These are phyloP conservation scores for Cyphomyrus discorhynchus DNA, from an alignment of 2,113 vertebrate species.

Conservation along the genomic window DNA sequence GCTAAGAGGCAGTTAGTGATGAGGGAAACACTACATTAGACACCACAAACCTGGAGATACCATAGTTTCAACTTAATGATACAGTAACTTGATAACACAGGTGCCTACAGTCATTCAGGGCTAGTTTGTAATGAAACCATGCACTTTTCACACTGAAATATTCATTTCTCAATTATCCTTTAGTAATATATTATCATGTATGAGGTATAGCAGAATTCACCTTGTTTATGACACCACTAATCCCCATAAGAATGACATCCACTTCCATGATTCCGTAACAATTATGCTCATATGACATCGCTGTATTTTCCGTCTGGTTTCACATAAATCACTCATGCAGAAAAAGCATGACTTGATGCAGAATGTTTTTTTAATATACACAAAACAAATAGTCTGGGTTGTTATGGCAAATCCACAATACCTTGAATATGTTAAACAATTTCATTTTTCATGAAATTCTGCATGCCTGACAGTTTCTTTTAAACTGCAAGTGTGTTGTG, in stretches of 20 bases:
- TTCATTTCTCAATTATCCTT: background rate
- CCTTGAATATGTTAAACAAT: background rate
- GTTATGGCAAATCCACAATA: background rate
- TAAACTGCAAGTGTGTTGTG: constrained; percentile 23
- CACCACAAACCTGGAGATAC: background rate
- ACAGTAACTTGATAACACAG: background rate
- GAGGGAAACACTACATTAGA: background rate
- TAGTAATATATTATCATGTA: background rate
- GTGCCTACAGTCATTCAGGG: background rate
- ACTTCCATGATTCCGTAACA: background rate
- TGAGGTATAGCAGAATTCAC: background rate
- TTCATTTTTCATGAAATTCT: constrained; percentile 24
- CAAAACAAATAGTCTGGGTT: background rate
- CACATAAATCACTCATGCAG: background rate
- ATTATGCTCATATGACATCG: background rate
- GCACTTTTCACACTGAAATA: background rate
- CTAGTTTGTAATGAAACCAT: background rate
- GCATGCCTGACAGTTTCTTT: constrained; percentile 13
- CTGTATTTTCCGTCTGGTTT: background rate
- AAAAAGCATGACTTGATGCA: background rate
- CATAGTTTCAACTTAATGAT: background rate
- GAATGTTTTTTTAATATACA: background rate
- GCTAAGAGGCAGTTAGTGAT: background rate
- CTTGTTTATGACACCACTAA: background rate
- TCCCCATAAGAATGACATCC: background rate